A percentile compares a stretch with the other conserved stretches of the same genome.
Evolutionary conservation across 2,113 vertebrate species (phyloP).

Genomic region (Amazona vittata): DNA sequence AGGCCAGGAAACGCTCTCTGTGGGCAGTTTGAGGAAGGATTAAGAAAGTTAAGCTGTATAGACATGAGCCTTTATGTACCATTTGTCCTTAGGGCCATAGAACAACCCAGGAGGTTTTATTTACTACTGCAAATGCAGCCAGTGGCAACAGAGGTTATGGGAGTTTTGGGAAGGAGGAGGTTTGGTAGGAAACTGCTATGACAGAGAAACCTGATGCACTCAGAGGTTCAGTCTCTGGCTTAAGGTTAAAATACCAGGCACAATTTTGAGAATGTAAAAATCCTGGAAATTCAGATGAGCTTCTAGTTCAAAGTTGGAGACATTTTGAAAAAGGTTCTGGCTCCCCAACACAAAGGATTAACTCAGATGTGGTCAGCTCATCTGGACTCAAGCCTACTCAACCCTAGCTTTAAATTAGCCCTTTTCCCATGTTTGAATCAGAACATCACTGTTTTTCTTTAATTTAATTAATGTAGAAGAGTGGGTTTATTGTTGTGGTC

Average conservation of each 20-base stretch:
- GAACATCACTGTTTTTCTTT: background rate
- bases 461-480: background rate
- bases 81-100: background rate
- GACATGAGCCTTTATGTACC: background rate
- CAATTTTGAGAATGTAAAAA: background rate
- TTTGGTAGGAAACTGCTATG: background rate
- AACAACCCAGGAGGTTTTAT: background rate
- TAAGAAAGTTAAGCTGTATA: background rate
- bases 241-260: background rate
- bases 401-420: background rate
- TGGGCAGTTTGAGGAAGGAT: background rate
- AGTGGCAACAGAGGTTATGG: background rate
- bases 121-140: background rate
- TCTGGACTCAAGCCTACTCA: background rate
- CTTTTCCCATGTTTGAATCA: background rate
- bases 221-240: background rate
- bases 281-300: background rate
- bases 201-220: background rate
- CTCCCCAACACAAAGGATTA: background rate
- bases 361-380: rapidly evolving
- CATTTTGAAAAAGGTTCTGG: background rate
- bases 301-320: background rate
- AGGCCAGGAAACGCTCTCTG: background rate
- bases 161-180: background rate
- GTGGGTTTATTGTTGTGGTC: background rate